These are phyloP conservation scores for Ptilodon capucinus DNA, from an alignment of 2,888 invertebrate genomes.

Conservation along the genomic window DNA sequence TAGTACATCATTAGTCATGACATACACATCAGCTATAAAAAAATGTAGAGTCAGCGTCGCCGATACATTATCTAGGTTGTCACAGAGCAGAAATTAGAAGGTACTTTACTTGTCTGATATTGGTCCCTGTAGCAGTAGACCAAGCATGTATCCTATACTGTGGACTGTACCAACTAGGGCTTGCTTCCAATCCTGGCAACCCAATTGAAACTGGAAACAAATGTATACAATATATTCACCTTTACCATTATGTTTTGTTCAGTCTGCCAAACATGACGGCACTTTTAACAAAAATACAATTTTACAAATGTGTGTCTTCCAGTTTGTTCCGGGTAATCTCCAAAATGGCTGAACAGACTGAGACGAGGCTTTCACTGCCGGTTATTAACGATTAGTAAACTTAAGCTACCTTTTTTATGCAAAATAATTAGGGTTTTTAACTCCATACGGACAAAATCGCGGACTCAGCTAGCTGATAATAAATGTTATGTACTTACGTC, in stretches of 20 bases:
- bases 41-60: background rate
- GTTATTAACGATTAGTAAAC: too few species aligned
- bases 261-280: too few species aligned
- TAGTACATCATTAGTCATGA: background rate
- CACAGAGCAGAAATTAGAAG: background rate
- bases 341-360: too few species aligned
- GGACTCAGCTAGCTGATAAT: too few species aligned
- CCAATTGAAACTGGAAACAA: conserved; percentile 76
- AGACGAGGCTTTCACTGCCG: too few species aligned
- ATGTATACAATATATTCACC: background rate
- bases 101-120: conserved; percentile 22
- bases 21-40: background rate
- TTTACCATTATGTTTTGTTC: too few species aligned
- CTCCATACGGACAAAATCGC: too few species aligned
- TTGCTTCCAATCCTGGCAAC: conserved; percentile 85
- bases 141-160: conserved; percentile 85
- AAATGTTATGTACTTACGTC: conserved; percentile 20
- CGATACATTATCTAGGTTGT: background rate
- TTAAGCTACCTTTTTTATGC: too few species aligned
- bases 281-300: too few species aligned
- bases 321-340: too few species aligned
- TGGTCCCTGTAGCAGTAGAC: conserved; percentile 82
- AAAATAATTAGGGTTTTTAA: too few species aligned
- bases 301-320: too few species aligned
- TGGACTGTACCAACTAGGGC: conserved; percentile 86